These are phyloP conservation scores for Tiliacea aurago DNA, from an alignment of 2,888 invertebrate species.

Conservation along the genomic window DNA sequence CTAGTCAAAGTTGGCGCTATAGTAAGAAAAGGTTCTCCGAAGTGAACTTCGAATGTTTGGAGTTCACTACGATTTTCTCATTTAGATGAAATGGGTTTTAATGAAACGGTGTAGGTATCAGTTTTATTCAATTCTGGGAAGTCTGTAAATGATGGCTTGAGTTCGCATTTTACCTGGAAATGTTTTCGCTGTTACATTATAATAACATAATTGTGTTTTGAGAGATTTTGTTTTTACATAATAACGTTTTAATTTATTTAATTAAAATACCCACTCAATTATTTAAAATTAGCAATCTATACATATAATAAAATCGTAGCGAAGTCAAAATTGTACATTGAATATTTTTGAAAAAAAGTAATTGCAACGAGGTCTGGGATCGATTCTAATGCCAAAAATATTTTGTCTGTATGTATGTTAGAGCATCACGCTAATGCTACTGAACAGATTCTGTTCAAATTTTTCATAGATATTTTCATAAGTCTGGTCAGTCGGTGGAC, in stretches of 20 bases:
- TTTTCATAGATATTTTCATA: too few species aligned
- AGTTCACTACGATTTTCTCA: conserved; percentile 55
- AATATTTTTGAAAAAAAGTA: too few species aligned
- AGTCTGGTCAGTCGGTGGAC: too few species aligned
- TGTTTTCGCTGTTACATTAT: background rate
- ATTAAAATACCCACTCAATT: background rate
- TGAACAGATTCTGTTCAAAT: too few species aligned
- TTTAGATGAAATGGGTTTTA: conserved; percentile 33
- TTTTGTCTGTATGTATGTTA: too few species aligned
- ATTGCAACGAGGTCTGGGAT: too few species aligned
- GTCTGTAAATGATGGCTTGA: background rate
- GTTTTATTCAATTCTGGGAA: conserved; percentile 34
- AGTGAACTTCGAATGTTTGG: conserved; percentile 43
- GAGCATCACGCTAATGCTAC: too few species aligned
- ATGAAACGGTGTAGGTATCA: conserved; percentile 37
- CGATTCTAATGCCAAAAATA: too few species aligned
- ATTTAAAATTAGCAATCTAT: background rate
- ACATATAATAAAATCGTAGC: too few species aligned
- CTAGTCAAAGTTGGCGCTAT: conserved; percentile 39
- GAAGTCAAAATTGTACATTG: too few species aligned
- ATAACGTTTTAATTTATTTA: background rate
- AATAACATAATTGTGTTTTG: background rate
- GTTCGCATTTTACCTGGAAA: background rate
- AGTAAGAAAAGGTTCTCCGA: conserved; percentile 36
- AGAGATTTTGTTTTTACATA: too few species aligned